phyloP scores from a whole-genome alignment of 1,140 invertebrate genomes.

The Aphelenchoides besseyi region DNA sequence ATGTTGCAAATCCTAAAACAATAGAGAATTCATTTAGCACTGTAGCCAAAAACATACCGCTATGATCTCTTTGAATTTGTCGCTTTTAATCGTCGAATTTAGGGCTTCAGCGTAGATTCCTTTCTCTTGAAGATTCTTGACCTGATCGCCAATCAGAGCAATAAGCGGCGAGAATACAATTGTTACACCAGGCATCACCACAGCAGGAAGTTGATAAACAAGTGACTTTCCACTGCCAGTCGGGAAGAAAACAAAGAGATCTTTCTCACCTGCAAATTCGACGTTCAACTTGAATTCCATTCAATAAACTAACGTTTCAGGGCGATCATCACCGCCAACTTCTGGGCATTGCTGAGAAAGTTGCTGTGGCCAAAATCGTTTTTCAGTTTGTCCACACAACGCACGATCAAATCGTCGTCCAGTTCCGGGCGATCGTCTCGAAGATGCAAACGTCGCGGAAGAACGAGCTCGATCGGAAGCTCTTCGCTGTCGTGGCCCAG shows the following conservation, averaged over 20 bases:
- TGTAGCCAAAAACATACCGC: slow-evolving; percentile 43
- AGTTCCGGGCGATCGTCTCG: slow-evolving; percentile 21
- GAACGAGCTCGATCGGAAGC: background rate
- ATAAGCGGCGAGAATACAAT: slow-evolving; percentile 73
- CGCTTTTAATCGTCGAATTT: slow-evolving; percentile 77
- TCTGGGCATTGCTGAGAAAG: slow-evolving; percentile 31
- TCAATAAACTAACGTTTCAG: slow-evolving; percentile 25
- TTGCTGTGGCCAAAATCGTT: slow-evolving; percentile 34
- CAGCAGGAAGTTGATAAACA: slow-evolving; percentile 72
- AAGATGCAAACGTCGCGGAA: slow-evolving; percentile 2
- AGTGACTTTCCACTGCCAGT: slow-evolving; percentile 74
- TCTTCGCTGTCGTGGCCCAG: background rate
- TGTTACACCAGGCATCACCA: slow-evolving; percentile 67
- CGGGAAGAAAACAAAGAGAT: slow-evolving; percentile 74
- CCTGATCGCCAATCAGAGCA: slow-evolving; percentile 71
- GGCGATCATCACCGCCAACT: slow-evolving; percentile 22
- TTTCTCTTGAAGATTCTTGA: slow-evolving; percentile 65
- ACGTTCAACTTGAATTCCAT: background rate
- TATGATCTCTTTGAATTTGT: slow-evolving; percentile 74
- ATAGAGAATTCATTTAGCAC: slow-evolving; percentile 14
- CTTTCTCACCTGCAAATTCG: slow-evolving; percentile 67
- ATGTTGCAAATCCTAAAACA: slow-evolving; percentile 70
- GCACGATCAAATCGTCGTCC: slow-evolving; percentile 15
- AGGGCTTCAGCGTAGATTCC: slow-evolving; percentile 78
- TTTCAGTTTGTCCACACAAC: slow-evolving; percentile 11